Conservation (phyloP, 2,113 vertebrate species). For the Austrofundulus limnaeus region DNA sequence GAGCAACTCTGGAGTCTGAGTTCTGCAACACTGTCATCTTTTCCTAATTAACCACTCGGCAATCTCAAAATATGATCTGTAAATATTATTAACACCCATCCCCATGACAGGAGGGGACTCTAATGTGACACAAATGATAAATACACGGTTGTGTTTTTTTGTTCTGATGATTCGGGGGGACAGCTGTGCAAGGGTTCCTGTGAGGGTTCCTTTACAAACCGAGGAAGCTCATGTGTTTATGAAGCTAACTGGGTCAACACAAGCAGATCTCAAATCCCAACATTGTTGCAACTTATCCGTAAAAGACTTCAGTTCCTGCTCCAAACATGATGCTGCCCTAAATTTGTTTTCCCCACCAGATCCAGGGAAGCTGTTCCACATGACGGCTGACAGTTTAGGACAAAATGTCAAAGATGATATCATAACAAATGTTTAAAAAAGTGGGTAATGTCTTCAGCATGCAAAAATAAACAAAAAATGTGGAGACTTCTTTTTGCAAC, state of each 20-base stretch:
- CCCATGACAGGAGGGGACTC: conserved; percentile 26
- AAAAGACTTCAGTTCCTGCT: conserved; percentile 47
- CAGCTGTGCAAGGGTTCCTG: conserved; percentile 5
- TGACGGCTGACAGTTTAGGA: conserved; percentile 11
- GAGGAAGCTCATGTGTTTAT: conserved; percentile 36
- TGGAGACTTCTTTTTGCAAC: background rate
- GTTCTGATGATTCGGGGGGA: conserved; percentile 17
- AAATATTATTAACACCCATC: conserved; percentile 48
- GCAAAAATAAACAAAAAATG: background rate
- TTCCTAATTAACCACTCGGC: conserved; percentile 36
- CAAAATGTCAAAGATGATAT: background rate
- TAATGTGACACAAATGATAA: conserved; percentile 31
- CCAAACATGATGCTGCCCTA: conserved; percentile 27
- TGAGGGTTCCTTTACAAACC: conserved; percentile 23
- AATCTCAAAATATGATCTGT: conserved; percentile 57
- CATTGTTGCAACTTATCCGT: conserved; percentile 42
- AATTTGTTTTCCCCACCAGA: conserved; percentile 29
- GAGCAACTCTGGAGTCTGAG: background rate
- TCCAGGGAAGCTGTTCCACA: conserved; percentile 19
- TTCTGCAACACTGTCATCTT: conserved; percentile 6
- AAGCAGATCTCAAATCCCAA: conserved; percentile 45
- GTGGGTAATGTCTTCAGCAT: background rate
- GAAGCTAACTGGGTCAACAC: conserved; percentile 62
- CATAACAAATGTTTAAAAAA: background rate
- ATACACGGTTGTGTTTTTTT: conserved; percentile 19